Base-by-base conservation (phyloP, 2,113 vertebrate genomes). In the Carassius carassius region DNA sequence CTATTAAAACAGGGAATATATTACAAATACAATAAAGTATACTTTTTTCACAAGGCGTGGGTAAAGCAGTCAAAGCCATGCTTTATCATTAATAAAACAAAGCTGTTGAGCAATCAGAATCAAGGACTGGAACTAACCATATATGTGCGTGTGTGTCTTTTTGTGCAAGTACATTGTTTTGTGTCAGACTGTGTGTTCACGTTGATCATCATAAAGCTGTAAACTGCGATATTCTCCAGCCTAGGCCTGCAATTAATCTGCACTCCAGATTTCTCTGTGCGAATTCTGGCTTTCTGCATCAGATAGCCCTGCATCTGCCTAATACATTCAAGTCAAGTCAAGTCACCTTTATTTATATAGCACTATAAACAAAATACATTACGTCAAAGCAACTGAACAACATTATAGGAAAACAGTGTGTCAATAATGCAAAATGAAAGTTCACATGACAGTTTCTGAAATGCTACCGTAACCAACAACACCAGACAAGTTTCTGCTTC, bases 391-490 rank as follows among this genome's bases (percentile, higher is more conserved):
- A 29, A n/a, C n/a, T n/a, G n/a, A n/a, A n/a, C n/a, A n/a, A 29
- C 29, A 29, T 29, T 29, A 1, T 29, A 29, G 29, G 29, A 29
- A 29, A 29, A 29, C 29, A 29, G 29, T 29, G 29, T 29, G 29
- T 29, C 29, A 29, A 29, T 29, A 29, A 29, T 29, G 29, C 29
- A 29, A 29, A 29, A 29, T 29, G 29, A 29, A 1, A 29, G 29
- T 97, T 95, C 94, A 94, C 95, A 92, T 96, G 96, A 96, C 97
- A 97, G 97, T 96, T 95, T 89, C 93, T 94, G 96, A 96, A 96
- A 96, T 88, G 93, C 95, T 97, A 93, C 96, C 95, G 95, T 96
- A 96, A 97, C 95, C 95, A 94, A 96, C 95, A 96, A 98, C 96
- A 96, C 88, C 84, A 95, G 95, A 96, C 96, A 96, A 97, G 98